A percentile compares a stretch with the other conserved stretches of the same genome.
These are phyloP conservation scores for Heliconius hermathena DNA, from an alignment of 1,140 invertebrate species.

Conservation along the genomic window DNA sequence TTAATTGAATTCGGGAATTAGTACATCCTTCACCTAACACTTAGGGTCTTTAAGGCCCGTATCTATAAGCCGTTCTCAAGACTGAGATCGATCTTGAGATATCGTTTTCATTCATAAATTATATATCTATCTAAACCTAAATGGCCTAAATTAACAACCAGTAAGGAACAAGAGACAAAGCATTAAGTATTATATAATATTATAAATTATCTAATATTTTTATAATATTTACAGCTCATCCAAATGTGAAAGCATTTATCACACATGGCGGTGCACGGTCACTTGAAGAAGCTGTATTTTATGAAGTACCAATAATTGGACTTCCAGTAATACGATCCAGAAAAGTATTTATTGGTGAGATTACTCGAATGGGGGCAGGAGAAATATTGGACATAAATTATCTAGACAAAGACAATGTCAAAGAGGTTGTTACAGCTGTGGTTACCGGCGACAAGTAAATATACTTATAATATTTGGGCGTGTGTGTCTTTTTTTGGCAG, in stretches of 20 bases:
- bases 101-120: no score
- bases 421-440: constrained; percentile 53
- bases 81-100: no score
- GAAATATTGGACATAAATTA: constrained; percentile 66
- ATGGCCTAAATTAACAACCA: no score
- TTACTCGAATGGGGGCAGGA: constrained; percentile 64
- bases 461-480: not conserved
- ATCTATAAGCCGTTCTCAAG: no score
- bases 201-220: not conserved
- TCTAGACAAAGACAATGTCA: constrained; percentile 62
- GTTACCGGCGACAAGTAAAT: constrained; percentile 58
- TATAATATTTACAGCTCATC: constrained; percentile 79
- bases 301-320: constrained; percentile 86
- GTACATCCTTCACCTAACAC: no score
- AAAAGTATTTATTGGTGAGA: constrained; percentile 63
- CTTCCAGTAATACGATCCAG: constrained; percentile 84
- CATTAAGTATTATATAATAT: no score
- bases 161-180: no score
- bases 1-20: no score
- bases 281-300: constrained; percentile 86
- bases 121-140: no score
- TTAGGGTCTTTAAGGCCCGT: no score
- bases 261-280: constrained; percentile 88
- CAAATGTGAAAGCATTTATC: constrained; percentile 86
- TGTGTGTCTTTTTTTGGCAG: no score